Evolutionary conservation across 2,113 vertebrate species (phyloP), one percentile per base, ranked within the genome.

Genomic region (Psettodes erumei): DNA sequence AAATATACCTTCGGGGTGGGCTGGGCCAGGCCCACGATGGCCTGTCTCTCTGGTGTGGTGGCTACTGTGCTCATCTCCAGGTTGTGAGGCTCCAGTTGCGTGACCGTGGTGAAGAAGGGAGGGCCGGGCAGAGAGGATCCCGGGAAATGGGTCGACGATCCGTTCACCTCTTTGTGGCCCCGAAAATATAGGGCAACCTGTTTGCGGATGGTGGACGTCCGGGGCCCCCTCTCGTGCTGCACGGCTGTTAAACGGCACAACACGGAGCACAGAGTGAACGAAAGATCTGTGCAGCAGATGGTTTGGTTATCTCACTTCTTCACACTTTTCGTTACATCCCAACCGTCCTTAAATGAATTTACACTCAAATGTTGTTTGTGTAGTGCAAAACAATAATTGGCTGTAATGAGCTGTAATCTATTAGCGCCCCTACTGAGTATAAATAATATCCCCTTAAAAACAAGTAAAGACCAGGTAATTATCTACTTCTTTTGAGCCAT

Each of bases 101-200:
- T 97, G 88, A 99, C 98, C 0, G 98, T 95, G 0, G 97, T 98
- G 93, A 99, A 99, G 93, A 99, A 99, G 48, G 96, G 95, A 0
- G 97, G 97, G 0, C 97, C 95, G 0, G 97, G 95, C 82, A 99
- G 92, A 23, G 97, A 93, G 0, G 96, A 90, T 0, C 95, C 90
- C 0, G 97, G 95, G 84, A 99, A 99, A 81, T 98, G 97, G 0
- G 96, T 91, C 0, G 95, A 91, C 0, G 95, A 89, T 1, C 97
- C 94, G 27, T 96, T 97, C 82, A 98, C 97, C 66, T 99, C 97
- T 85, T 99, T 99, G 88, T 99, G 98, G 38, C 98, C 98, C 0
- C 98, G 95, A 92, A 99, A 99, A 92, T 99, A 99, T 27, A 99
- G 95, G 42, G 98, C 98, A 80, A 99, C 98, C 89, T 99, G 98